Percentiles rank a stretch among this genome's conserved stretches.
phyloP scores from a whole-genome alignment of 2,888 invertebrate genomes.

The Agriopis aurantiaria region DNA sequence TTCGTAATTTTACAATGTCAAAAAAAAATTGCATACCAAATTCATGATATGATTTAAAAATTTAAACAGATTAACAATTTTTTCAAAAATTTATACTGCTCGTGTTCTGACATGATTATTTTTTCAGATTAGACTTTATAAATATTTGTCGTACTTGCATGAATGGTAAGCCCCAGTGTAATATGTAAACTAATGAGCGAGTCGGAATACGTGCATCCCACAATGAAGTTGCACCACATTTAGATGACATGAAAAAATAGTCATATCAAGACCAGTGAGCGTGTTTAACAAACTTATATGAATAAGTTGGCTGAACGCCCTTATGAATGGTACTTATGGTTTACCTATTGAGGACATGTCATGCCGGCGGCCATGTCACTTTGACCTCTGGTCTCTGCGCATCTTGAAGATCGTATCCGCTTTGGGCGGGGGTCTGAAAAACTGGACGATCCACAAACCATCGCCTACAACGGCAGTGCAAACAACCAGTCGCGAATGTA shows the following conservation, averaged over 20 bases:
- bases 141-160: constrained; percentile 10
- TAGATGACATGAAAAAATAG: constrained; percentile 70
- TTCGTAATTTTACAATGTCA: constrained; percentile 8
- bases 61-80: background rate
- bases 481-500: constrained; percentile 74
- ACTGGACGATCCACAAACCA: constrained; percentile 87
- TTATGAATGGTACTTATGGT: constrained; percentile 86
- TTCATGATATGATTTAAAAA: background rate
- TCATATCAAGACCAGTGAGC: constrained; percentile 60
- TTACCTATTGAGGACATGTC: constrained; percentile 83
- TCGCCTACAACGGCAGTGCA: constrained; percentile 84
- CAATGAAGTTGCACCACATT: constrained; percentile 39
- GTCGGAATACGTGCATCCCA: constrained; percentile 36
- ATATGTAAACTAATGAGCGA: constrained; percentile 34
- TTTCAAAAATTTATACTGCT: constrained; percentile 29
- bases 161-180: constrained; percentile 23
- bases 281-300: constrained; percentile 62
- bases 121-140: constrained; percentile 48
- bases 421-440: constrained; percentile 85
- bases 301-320: constrained; percentile 75
- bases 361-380: constrained; percentile 82
- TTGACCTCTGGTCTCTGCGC: constrained; percentile 80
- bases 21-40: background rate
- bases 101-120: constrained; percentile 64
- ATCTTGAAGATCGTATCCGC: constrained; percentile 80